Evolutionary conservation across 2,888 invertebrate species (phyloP), one percentile per base, ranked within the genome.

Genomic region (Eupithecia dodoneata): DNA sequence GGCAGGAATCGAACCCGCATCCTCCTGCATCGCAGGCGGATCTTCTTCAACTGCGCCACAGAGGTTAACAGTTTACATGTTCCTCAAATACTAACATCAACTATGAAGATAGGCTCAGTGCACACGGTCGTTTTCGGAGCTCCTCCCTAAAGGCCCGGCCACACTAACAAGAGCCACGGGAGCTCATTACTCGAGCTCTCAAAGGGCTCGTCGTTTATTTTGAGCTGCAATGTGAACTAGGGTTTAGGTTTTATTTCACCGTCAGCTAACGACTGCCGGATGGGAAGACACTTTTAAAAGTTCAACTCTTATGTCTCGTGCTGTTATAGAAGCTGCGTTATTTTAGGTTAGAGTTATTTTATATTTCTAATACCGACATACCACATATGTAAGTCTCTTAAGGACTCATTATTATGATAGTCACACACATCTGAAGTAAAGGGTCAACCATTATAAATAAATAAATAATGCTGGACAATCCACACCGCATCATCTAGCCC

Each of bases 131-230:
- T 70, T 59, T 59, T 72, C 76, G 55, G 65, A 72, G 74, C 72
- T 66, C 72, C 66, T 76, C 72, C 73, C 66, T 72, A 76, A 79
- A 76, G 76, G 74, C 76, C 30, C 74, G 42, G 70, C 76, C 47
- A 74, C 76, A 76, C 76, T 80, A 81, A 80, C 81, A 79, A 81
- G 80, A 76, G 76, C 78, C 81, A 73, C 82, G 76, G 79, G 81
- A 84, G 85, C 87, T 90, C 90, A 89, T 90, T 90, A 90, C 89
- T 84, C 79, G 79, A 75, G 79, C 83, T 87, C 86, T 88, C 87
- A 88, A 90, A 89, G 88, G 87, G 85, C 85, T 81, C 84, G 81
- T 82, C 87, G 89, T 88, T 90, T 88, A 90, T 90, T 90, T 88
- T 85, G 81, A 78, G 79, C 83, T 79, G 79, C 76, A 73, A 76